These are phyloP conservation scores for Rhagonycha fulva DNA, from an alignment of 2,888 invertebrate genomes.

Conservation along the genomic window DNA sequence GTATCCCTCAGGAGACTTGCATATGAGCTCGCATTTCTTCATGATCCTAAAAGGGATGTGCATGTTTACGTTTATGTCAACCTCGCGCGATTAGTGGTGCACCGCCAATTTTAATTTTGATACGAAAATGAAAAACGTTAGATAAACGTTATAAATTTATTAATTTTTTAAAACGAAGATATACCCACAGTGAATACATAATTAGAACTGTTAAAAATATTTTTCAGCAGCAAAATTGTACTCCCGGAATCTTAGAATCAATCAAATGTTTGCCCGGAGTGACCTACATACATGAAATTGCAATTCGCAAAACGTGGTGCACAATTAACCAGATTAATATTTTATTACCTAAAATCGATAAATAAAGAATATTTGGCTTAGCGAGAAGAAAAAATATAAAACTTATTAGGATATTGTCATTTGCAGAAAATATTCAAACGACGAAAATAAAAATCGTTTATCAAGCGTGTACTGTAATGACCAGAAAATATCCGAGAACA, in stretches of 20 bases:
- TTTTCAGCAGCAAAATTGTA: neutral
- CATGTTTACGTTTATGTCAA: constrained; percentile 4
- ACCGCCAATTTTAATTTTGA: constrained; percentile 9
- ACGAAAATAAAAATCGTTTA: constrained; percentile 12
- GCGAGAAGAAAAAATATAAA: neutral
- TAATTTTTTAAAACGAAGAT: neutral
- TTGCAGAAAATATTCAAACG: constrained; percentile 10
- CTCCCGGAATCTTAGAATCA: neutral
- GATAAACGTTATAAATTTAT: neutral
- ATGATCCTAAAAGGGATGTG: constrained; percentile 5
- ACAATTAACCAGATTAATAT: neutral
- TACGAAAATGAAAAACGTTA: neutral
- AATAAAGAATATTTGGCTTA: neutral
- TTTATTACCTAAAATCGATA: neutral
- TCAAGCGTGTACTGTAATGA: constrained; percentile 13
- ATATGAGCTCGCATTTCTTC: constrained; percentile 21
- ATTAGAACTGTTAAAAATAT: neutral
- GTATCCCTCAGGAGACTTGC: constrained; percentile 14
- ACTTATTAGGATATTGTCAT: constrained; percentile 6
- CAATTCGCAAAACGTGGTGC: neutral
- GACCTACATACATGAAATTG: neutral
- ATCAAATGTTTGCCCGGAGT: neutral
- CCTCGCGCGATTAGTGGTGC: constrained; percentile 14
- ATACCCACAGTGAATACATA: neutral
- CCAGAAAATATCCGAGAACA: constrained; percentile 28